Percentiles rank a stretch among this genome's conserved stretches.
These are phyloP conservation scores for Trypoxylon attenuatum DNA, from an alignment of 2,888 invertebrate species.

Conservation along the genomic window DNA sequence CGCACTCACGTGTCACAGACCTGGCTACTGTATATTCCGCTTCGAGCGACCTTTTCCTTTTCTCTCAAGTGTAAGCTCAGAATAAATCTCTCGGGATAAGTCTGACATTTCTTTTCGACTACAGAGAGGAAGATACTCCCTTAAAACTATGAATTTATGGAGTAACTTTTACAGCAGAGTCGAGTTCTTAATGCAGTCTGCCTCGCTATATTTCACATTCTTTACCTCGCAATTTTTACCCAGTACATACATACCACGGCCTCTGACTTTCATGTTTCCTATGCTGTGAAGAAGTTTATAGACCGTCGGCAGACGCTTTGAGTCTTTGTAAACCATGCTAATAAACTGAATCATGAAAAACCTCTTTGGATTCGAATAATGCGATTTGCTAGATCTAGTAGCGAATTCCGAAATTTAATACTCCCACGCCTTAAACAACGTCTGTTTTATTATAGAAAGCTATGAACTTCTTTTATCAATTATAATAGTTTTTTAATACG, in stretches of 20 bases:
- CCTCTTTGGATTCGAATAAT: conserved; percentile 1
- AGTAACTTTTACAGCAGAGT: background rate
- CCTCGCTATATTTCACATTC: background rate
- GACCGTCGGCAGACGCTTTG: no score
- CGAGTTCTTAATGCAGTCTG: background rate
- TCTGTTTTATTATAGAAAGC: no score
- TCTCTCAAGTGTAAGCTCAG: conserved; percentile 2
- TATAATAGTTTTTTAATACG: no score
- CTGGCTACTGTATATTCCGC: conserved; percentile 49
- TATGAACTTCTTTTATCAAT: no score
- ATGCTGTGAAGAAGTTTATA: no score
- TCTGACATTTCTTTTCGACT: background rate
- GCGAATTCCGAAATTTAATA: conserved; percentile 8
- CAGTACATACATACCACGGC: background rate
- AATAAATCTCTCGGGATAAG: conserved; percentile 3
- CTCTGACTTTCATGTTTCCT: background rate
- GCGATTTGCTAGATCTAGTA: conserved; percentile 2
- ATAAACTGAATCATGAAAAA: background rate
- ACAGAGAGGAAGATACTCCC: background rate
- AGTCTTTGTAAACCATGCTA: background rate
- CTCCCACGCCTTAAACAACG: background rate
- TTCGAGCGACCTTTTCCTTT: conserved; percentile 27
- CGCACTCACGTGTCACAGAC: conserved; percentile 44
- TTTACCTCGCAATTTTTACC: background rate
- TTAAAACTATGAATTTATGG: background rate